Conservation (phyloP, 2,888 invertebrate species). For the Caenorhabditis sp. region DNA sequence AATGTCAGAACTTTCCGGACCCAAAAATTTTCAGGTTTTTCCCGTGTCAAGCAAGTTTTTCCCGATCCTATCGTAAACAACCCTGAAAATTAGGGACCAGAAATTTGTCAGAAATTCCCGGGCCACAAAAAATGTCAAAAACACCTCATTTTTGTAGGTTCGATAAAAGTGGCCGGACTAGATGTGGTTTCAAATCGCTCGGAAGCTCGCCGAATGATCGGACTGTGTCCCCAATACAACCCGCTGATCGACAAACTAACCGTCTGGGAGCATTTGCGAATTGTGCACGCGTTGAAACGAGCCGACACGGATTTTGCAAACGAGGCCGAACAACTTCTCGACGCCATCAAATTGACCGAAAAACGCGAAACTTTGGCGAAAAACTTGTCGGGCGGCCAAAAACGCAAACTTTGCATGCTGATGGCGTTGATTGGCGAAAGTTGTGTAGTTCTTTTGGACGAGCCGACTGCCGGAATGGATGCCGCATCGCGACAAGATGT, state of each 20-base stretch:
- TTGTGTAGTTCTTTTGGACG: slow-evolving; percentile 61
- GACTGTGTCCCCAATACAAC: slow-evolving; percentile 40
- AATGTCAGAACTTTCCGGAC: too few species aligned
- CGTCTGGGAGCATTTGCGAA: slow-evolving; percentile 54
- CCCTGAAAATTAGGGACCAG: too few species aligned
- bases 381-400: slow-evolving; percentile 65
- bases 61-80: too few species aligned
- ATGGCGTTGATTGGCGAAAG: slow-evolving; percentile 63
- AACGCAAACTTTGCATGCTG: slow-evolving; percentile 65
- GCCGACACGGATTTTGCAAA: slow-evolving; percentile 12
- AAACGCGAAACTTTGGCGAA: too few species aligned
- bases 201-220: slow-evolving; percentile 12
- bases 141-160: too few species aligned
- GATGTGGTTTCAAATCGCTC: slow-evolving; percentile 3
- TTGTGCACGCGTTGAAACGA: slow-evolving; percentile 39
- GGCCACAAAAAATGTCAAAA: too few species aligned
- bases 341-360: background rate
- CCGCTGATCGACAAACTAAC: slow-evolving; percentile 56
- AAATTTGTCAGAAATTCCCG: too few species aligned
- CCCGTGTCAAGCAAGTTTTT: too few species aligned
- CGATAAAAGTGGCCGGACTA: slow-evolving; percentile 8
- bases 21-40: too few species aligned
- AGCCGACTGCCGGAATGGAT: slow-evolving; percentile 61
- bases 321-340: slow-evolving; percentile 30
- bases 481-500: slow-evolving; percentile 49